A percentile compares a stretch with the other conserved stretches of the same genome.
Evolutionary conservation across 1,140 invertebrate genomes (phyloP).

Genomic region (Drosophila ambigua): DNA sequence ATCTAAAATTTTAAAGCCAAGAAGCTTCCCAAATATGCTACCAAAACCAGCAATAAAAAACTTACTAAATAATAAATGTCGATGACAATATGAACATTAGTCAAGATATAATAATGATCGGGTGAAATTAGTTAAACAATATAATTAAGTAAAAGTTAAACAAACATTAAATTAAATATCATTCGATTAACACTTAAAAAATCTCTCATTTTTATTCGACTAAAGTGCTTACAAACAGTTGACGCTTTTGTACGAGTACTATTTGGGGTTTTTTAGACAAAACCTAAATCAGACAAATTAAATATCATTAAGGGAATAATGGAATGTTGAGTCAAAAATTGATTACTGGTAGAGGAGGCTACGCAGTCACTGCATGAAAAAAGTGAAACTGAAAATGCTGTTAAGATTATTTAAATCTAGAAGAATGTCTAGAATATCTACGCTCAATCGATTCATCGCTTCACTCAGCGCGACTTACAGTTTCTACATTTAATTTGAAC

Average conservation of each 20-base stretch:
- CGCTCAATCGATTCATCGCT: slow-evolving; percentile 18
- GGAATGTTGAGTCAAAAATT: slow-evolving; percentile 27
- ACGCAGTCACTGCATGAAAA: slow-evolving; percentile 67
- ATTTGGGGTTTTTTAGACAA: slow-evolving; percentile 64
- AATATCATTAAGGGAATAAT: slow-evolving; percentile 50
- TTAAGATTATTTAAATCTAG: slow-evolving; percentile 49
- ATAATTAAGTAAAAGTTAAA: slow-evolving; percentile 11
- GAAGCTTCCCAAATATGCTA: slow-evolving; percentile 83
- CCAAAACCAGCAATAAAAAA: slow-evolving; percentile 78
- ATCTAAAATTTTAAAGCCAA: slow-evolving; percentile 40
- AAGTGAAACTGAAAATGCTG: slow-evolving; percentile 62
- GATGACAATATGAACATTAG: slow-evolving; percentile 6
- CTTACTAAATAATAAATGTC: slow-evolving; percentile 28
- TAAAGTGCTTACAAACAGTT: slow-evolving; percentile 62
- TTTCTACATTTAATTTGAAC: slow-evolving; percentile 80
- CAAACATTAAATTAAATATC: slow-evolving; percentile 27
- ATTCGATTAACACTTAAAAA: slow-evolving; percentile 12
- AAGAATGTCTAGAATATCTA: slow-evolving; percentile 24
- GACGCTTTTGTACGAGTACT: slow-evolving; percentile 25
- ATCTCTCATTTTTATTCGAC: slow-evolving; percentile 16
- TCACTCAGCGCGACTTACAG: slow-evolving; percentile 74
- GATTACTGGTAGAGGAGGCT: slow-evolving; percentile 53
- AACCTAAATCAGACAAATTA: slow-evolving; percentile 71
- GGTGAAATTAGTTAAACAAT: slow-evolving; percentile 22
- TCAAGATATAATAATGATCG: slow-evolving; percentile 3